Base-by-base conservation (phyloP, 2,113 vertebrate genomes). In the Passer domesticus region DNA sequence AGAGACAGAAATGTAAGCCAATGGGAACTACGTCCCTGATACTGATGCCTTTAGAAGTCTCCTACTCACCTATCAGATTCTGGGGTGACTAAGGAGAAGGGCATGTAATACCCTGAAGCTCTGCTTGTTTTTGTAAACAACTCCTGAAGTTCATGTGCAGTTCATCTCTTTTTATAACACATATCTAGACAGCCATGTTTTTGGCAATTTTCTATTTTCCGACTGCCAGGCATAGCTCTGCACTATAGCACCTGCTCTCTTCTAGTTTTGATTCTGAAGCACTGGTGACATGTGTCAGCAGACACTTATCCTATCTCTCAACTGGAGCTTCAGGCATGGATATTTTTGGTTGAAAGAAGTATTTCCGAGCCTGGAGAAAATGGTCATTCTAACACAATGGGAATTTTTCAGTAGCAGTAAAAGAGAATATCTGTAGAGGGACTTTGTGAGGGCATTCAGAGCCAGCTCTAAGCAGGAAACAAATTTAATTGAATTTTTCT, bases 121-220 rank as follows among this genome's bases (percentile, higher is more conserved):
- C 93, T 92, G 53, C 76, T 94, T 93, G 95, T 95, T 88, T 87
- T 90, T 1, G 10, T 96, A 97, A 95, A 97, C 93, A 97, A 92
- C 67, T 49, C 66, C 20, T 43, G 11, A 89, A 87, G 93, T 95
- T 95, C 95, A 90, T 73, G 82, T 35, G 39, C 70, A 96, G 85
- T 96, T 97, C 96, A 97, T 75, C 58, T 94, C 81, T 89, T 89
- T 97, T 96, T 95, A 95, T 95, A 95, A 75, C 88, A 72, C 90
- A 87, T 44, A 93, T 90, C 92, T 63, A 96, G 92, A 95, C 75
- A 81, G 89, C 10, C 77, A 55, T 55, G 39, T 15, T 97, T 95
- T 56, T 87, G 87, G 67, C 56, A 91, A 73, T 94, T 92, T 92
- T 92, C 28, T 93, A 14, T 96, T 96, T 96, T 91, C 83, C 11